These are phyloP conservation scores for Thamnaconus septentrionalis DNA, from an alignment of 2,113 vertebrate species.

Conservation along the genomic window DNA sequence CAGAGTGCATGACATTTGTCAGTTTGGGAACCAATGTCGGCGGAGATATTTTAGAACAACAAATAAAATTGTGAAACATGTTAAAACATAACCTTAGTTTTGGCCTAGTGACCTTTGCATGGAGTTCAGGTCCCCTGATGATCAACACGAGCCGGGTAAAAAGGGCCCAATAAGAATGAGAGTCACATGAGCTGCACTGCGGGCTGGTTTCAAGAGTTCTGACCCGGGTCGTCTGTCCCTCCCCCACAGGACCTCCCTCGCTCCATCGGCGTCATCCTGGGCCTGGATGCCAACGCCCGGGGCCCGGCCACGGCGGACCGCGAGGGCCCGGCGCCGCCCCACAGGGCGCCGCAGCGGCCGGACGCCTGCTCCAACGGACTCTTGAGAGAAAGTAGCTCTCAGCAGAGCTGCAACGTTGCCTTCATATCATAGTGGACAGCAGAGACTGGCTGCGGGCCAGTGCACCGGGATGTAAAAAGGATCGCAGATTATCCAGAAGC, in stretches of 20 bases:
- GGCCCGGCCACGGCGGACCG: slow-evolving; percentile 57
- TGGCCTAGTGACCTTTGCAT: too few species aligned
- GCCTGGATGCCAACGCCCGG: slow-evolving; percentile 70
- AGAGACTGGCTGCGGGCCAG: slow-evolving; percentile 43
- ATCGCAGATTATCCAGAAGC: slow-evolving; percentile 65
- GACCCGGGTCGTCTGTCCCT: background rate
- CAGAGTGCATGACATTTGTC: too few species aligned
- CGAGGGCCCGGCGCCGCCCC: background rate
- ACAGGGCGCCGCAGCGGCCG: slow-evolving; percentile 46
- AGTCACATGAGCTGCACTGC: too few species aligned
- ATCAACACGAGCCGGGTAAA: too few species aligned
- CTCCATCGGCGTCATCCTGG: slow-evolving; percentile 83
- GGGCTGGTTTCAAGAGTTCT: background rate
- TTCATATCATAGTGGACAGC: slow-evolving; percentile 70
- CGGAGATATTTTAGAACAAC: too few species aligned
- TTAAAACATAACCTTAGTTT: too few species aligned
- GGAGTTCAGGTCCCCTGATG: too few species aligned
- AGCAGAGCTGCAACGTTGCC: slow-evolving; percentile 72
- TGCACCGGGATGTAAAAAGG: slow-evolving; percentile 57
- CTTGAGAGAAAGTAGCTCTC: slow-evolving; percentile 47
- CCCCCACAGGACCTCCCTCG: slow-evolving; percentile 83
- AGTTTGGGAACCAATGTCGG: too few species aligned
- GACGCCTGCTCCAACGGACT: slow-evolving; percentile 72
- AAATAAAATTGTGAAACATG: too few species aligned
- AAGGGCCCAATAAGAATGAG: too few species aligned